Conservation (phyloP, 2,113 vertebrate species). For the Gyps fulvus region DNA sequence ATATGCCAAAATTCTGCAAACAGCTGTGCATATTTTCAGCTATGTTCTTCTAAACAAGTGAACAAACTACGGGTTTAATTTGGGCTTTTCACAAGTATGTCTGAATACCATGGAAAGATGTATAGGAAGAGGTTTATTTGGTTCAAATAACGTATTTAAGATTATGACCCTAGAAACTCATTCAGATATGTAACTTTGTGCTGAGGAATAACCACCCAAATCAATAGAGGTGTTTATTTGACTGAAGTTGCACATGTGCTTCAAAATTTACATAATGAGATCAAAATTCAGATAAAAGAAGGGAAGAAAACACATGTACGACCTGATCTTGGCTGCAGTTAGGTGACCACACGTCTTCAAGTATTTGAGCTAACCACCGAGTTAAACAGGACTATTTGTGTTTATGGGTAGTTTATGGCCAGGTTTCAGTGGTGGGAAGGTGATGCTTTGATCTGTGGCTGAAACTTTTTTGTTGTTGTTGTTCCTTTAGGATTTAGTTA, state of each 20-base stretch:
- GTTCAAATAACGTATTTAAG: background rate
- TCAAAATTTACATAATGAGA: background rate
- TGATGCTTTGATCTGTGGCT: background rate
- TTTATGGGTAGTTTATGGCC: background rate
- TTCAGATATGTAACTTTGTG: background rate
- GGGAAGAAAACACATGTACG: accelerated
- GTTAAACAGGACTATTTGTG: accelerated
- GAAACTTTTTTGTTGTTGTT: background rate
- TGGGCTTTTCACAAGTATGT: background rate
- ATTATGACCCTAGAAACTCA: background rate
- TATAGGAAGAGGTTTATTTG: background rate
- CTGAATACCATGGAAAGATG: background rate
- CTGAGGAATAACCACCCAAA: background rate
- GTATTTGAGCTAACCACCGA: background rate
- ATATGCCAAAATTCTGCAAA: background rate
- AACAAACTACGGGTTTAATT: too few species aligned
- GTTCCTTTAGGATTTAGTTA: background rate
- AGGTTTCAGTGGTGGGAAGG: background rate
- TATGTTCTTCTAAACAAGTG: background rate
- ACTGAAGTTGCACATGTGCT: accelerated
- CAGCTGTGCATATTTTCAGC: background rate
- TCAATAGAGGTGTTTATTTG: background rate
- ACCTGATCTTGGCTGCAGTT: background rate
- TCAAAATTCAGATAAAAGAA: background rate
- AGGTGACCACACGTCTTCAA: accelerated